phyloP scores from a whole-genome alignment of 2,888 invertebrate genomes.

The Coelogynopora nodosa region DNA sequence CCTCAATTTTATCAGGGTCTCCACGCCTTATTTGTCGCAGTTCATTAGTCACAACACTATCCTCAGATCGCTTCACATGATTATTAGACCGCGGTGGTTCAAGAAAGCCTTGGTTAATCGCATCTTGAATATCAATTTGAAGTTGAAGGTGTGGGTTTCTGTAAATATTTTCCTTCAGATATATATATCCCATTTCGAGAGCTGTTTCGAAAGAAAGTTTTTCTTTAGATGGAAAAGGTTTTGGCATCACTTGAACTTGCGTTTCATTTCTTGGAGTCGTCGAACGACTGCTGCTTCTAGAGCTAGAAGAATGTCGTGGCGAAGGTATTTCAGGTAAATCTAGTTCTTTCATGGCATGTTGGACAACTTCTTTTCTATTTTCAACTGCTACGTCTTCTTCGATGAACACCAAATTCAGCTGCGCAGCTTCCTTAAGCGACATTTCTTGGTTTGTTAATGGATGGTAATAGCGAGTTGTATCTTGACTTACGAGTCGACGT shows the following conservation, averaged over 20 bases:
- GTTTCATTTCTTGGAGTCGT: neutral
- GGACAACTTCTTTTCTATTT: neutral
- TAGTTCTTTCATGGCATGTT: neutral
- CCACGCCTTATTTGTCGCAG: neutral
- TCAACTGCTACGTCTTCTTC: too few relatives aligned
- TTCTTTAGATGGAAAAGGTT: neutral
- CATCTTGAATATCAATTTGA: neutral
- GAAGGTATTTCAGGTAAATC: neutral
- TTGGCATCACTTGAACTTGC: neutral
- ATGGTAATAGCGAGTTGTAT: neutral
- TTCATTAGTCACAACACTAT: neutral
- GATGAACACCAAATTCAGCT: neutral
- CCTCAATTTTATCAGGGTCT: neutral
- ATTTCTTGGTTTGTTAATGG: neutral
- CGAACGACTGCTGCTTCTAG: neutral
- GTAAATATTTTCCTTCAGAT: neutral
- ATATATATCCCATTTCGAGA: neutral
- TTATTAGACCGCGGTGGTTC: neutral
- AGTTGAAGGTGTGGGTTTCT: neutral
- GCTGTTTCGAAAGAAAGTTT: neutral
- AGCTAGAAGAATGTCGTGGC: neutral
- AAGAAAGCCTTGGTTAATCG: neutral
- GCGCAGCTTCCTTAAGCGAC: neutral
- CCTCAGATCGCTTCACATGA: neutral
- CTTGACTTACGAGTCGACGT: neutral